Conservation (phyloP, 2,797 vertebrate genomes). For the Gorsachius magnificus region DNA sequence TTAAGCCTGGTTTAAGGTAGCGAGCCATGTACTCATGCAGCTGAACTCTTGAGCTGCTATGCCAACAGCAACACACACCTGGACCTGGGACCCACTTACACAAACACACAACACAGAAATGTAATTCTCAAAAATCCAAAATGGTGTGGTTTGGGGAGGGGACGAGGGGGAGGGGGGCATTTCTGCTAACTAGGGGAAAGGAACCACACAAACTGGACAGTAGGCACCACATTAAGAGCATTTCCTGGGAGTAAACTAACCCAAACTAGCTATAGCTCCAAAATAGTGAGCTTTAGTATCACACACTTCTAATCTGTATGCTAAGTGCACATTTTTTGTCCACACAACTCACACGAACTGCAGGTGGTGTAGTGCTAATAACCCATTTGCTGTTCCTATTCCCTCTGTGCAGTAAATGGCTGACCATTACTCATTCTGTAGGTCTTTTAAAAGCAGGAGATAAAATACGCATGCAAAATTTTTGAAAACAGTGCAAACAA, state of each 20-base stretch:
- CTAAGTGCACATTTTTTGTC: background rate
- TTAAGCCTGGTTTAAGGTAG: background rate
- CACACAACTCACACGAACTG: background rate
- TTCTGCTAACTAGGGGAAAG: background rate
- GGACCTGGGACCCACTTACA: background rate
- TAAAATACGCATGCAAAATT: background rate
- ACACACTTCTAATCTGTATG: background rate
- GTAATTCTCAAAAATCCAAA: background rate
- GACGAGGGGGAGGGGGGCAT: fast-evolving
- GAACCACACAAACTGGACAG: background rate
- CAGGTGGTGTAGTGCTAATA: background rate
- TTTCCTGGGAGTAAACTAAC: background rate
- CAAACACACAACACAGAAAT: background rate
- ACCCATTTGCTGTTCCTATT: background rate
- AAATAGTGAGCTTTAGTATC: background rate
- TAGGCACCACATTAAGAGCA: background rate
- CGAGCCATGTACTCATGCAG: background rate
- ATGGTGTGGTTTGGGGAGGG: fast-evolving
- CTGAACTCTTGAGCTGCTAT: background rate
- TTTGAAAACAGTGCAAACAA: background rate
- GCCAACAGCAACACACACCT: background rate
- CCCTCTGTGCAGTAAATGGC: background rate
- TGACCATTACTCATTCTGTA: background rate
- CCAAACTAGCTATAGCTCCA: background rate
- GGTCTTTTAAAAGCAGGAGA: background rate